phyloP scores from a whole-genome alignment of 2,113 vertebrate species.

The Myiozetetes cayanensis region DNA sequence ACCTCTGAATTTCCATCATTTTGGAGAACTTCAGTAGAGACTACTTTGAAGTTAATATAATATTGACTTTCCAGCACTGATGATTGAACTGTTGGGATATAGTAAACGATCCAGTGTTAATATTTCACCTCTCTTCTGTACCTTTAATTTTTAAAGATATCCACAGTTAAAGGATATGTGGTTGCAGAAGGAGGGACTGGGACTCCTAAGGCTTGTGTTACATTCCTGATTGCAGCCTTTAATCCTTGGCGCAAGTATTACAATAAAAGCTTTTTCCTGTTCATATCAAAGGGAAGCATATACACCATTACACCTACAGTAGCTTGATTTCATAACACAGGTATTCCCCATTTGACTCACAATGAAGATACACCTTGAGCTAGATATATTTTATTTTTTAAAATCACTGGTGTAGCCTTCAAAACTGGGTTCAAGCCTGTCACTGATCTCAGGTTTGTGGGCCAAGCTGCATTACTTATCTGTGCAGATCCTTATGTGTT shows the following conservation, averaged over 20 bases:
- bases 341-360: background rate
- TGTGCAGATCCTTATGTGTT: background rate
- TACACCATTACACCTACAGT: rapidly evolving
- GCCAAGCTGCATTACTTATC: background rate
- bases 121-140: background rate
- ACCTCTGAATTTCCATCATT: conserved; percentile 35
- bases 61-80: conserved; percentile 52
- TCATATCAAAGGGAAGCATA: background rate
- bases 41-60: conserved; percentile 29
- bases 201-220: background rate
- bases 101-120: background rate
- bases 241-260: background rate
- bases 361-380: background rate
- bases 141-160: background rate
- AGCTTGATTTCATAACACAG: background rate
- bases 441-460: background rate
- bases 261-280: background rate
- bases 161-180: background rate
- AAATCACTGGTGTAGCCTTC: background rate
- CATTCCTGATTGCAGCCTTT: background rate
- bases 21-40: conserved; percentile 9
- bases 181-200: background rate
- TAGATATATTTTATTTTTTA: background rate
- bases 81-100: conserved; percentile 6
- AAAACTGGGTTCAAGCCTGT: background rate